A percentile compares a stretch with the other conserved stretches of the same genome.
Conservation (phyloP, 2,797 vertebrate genomes). For the Arrhamphus sclerolepis region DNA sequence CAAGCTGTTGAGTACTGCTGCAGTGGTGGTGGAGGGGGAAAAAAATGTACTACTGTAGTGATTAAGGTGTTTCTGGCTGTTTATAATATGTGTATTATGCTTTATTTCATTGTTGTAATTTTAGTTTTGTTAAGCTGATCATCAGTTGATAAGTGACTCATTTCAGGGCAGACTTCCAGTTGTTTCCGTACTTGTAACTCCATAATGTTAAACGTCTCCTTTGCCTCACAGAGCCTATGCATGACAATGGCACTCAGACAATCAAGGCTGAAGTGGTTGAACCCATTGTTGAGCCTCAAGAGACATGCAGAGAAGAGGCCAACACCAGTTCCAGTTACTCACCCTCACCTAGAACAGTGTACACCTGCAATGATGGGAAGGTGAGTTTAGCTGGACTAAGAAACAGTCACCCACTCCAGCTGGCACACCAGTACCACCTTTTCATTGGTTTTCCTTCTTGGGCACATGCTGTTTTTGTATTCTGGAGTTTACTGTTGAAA, state of each 20-base stretch:
- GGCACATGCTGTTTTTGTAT: constrained; percentile 4
- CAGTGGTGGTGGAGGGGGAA: constrained; percentile 17
- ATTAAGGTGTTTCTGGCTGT: not conserved
- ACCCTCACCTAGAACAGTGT: constrained; percentile 83
- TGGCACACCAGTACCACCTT: not conserved
- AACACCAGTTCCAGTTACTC: constrained; percentile 88
- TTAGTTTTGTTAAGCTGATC: not conserved
- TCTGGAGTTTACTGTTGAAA: constrained; percentile 18
- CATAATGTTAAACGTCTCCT: constrained; percentile 6
- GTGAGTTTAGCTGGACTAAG: constrained; percentile 52
- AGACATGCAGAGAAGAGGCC: constrained; percentile 83
- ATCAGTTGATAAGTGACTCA: not conserved
- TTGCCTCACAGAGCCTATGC: constrained; percentile 76
- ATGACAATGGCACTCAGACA: constrained; percentile 88
- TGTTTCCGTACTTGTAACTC: constrained; percentile 5
- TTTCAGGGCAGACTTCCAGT: constrained; percentile 1
- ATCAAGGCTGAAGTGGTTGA: constrained; percentile 86
- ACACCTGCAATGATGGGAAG: constrained; percentile 87
- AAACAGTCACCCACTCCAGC: not conserved
- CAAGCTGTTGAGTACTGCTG: constrained; percentile 11
- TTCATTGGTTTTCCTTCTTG: constrained; percentile 9
- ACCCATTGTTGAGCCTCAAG: constrained; percentile 82
- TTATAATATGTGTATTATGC: not conserved
- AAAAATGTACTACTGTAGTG: not conserved
- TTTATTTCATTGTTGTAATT: not conserved